Conservation (phyloP, 2,888 invertebrate species). For the Dicyrtoma fusca region DNA sequence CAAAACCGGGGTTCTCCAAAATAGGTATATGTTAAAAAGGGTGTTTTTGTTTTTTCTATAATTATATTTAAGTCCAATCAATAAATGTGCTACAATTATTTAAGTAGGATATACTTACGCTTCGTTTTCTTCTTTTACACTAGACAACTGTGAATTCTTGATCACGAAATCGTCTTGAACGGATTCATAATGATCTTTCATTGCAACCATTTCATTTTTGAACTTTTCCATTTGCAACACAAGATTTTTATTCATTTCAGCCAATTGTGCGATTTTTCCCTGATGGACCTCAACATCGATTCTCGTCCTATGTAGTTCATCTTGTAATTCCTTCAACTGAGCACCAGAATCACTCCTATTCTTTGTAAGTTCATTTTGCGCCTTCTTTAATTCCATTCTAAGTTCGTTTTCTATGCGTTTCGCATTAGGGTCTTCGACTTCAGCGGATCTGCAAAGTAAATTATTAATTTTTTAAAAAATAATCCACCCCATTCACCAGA, state of each 20-base stretch:
- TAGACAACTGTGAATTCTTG: conserved; percentile 77
- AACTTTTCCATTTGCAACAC: conserved; percentile 50
- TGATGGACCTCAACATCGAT: conserved; percentile 72
- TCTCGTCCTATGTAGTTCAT: conserved; percentile 69
- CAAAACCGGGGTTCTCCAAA: too few species aligned
- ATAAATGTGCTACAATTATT: neutral
- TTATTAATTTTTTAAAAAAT: neutral
- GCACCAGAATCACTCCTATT: conserved; percentile 49
- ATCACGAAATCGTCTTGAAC: conserved; percentile 83
- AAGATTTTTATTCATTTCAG: conserved; percentile 52
- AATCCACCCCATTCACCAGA: too few species aligned
- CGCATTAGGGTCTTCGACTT: conserved; percentile 39
- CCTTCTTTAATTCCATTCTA: conserved; percentile 52
- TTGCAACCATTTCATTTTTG: conserved; percentile 45
- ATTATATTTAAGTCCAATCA: too few species aligned
- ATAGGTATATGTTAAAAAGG: too few species aligned
- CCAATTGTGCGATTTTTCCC: conserved; percentile 45
- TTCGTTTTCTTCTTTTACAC: conserved; percentile 78
- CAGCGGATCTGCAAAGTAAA: conserved; percentile 42
- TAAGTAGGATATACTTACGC: conserved; percentile 64
- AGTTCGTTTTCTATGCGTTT: conserved; percentile 49
- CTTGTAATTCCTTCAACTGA: conserved; percentile 67
- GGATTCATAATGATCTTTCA: conserved; percentile 80
- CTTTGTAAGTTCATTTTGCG: conserved; percentile 52
- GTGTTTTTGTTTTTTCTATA: too few species aligned